Evolutionary conservation across 2,888 invertebrate genomes (phyloP), one percentile per base, ranked within the genome.

Genomic region (Caenorhabditis japonica): DNA sequence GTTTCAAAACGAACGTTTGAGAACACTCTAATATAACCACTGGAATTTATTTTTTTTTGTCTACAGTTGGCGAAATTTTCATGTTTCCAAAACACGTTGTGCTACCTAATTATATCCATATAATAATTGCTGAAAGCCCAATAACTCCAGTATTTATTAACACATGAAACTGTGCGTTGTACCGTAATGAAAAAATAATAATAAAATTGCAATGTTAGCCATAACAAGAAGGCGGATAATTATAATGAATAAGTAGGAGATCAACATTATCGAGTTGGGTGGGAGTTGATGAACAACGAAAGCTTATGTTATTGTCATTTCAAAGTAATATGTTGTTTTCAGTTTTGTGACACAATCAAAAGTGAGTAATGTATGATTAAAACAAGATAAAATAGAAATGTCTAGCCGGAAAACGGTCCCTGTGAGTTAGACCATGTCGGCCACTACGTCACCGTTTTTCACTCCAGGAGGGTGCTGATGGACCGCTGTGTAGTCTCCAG

Each of bases 401-500:
- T 13, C 19, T 30, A 36, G 34, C 12, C 27, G 23, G 4, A 49
- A 7, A 23, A 17, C 17, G n/a, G 38, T 34, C 13, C n/a, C 2
- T n/a, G 27, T 8, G 4, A 7, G 17, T 52, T 25, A 70, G 47
- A 70, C 60, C 47, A 70, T 60, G 23, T 60, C 41, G 19, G 47
- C 69, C 49, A 70, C 56, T 46, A 47, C 21, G 15, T 58, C 68
- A 59, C 52, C 59, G 39, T 68, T 68, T 25, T 36, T 58, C 59
- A 25, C 41, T 41, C 59, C 59, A 52, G 58, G 46, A 38, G 68
- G 52, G 10, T 34, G 41, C 52, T 68, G 68, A 43, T 53, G 68
- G 25, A 68, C 59, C 52, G 52, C 59, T 52, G 59, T 68, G 52
- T 70, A 70, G 38, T 72, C 64, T 55, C 72, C 72, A 53, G 72